Base-by-base conservation (phyloP, 2,888 invertebrate genomes). In the Mycogona germanica region DNA sequence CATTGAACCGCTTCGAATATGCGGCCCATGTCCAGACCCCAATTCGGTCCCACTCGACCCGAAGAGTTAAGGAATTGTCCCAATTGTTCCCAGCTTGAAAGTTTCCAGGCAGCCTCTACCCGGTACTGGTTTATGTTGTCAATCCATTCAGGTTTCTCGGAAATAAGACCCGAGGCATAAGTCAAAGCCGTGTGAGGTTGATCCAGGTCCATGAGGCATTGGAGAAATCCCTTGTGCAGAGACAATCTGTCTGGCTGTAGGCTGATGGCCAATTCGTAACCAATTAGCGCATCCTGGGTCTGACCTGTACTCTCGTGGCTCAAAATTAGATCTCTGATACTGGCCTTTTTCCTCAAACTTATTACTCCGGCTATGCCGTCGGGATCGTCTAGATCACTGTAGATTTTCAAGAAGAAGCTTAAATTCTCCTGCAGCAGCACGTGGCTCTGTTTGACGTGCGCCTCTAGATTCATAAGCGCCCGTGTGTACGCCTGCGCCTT, bases 21-120 rank as follows among this genome's bases (percentile, higher is more conserved):
- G n/a, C n/a, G n/a, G n/a, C n/a, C n/a, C n/a, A n/a, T n/a, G n/a
- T n/a, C n/a, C n/a, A n/a, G n/a, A n/a, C n/a, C n/a, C n/a, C n/a
- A n/a, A n/a, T n/a, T n/a, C n/a, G n/a, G n/a, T n/a, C n/a, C n/a
- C n/a, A n/a, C n/a, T n/a, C 7, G 26, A 25, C 28, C n/a, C 26
- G 30, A 2, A 46, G 28, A 17, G 35, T 48, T 48, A 40, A 48
- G n/a, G n/a, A n/a, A n/a, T n/a, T n/a, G n/a, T n/a, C 85, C 81
- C 7, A 95, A 72, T 60, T 84, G 80, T 23, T 87, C 82, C 72
- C 87, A 95, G 60, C 82, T 78, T 1, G 86, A 83, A 23, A 96
- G 73, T 52, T 87, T 80, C 88, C 92, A 91, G 29, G 91, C 75
- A 0, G 92, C 82, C 67, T 96, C 93, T 1, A 87, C 82, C 55